Base-by-base conservation (phyloP, 92 coral and sea anemone species). In the Porites cylindrica region DNA sequence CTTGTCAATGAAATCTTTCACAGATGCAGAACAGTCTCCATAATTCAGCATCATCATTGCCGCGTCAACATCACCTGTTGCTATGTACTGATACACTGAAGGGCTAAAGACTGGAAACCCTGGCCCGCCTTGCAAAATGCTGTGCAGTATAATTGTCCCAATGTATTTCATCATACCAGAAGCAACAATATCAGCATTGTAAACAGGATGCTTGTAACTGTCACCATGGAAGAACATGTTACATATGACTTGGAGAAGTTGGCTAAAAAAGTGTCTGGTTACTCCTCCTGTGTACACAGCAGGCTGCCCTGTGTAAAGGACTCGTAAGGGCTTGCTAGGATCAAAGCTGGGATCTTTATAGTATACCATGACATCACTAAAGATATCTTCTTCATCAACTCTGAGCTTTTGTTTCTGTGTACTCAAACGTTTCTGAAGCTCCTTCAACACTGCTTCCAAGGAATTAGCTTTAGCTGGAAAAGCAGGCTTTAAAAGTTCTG, bases 251-350 rank as follows among this genome's bases (percentile, higher is more conserved):
- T 17, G 72, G 10, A 88, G 91, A n/a, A 91, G 87, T 53, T 91
- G 85, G 12, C 89, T 91, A 62, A 77, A 88, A 62, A 91, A 88
- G 56, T 91, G 94, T n/a, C 87, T 85, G 60, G 84, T 51, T 12
- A 91, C 94, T 63, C 94, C 92, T 17, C 94, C 94, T 80, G 94
- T 88, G 77, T 91, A 90, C 18, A 82, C 94, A 52, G 94, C 94
- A 29, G 91, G 88, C 74, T 70, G 74, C 51, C 74, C 74, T 24
- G 50, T 70, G 74, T 26, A 70, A 70, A 70, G 51, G 66, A 53
- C 58, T 53, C 58, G 58, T 53, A 7, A 53, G 58, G 69, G 90
- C 6, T 83, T 87, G 38, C 26, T 80, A 70, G 86, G 86, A 7
- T 81, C 58, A 23, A 92, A 92, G 58, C 73, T 81, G 3, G 77